phyloP scores from a whole-genome alignment of 2,888 invertebrate genomes.

The Agriopis aurantiaria region DNA sequence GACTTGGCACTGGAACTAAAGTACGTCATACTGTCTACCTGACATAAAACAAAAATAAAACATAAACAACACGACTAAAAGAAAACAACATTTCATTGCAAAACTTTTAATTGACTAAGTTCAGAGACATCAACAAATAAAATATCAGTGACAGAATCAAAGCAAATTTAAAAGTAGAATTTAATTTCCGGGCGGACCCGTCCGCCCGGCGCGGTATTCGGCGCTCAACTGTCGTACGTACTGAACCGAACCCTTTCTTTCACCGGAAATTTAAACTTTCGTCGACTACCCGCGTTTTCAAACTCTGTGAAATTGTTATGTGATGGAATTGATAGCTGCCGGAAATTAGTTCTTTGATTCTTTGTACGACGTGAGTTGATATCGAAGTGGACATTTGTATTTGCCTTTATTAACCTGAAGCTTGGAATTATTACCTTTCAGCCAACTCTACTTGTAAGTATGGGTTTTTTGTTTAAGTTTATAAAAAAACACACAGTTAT shows the following conservation, averaged over 20 bases:
- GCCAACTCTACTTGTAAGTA: not conserved
- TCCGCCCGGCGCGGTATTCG: constrained; percentile 48
- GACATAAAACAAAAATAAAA: not conserved
- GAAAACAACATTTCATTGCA: not conserved
- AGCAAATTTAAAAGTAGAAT: constrained; percentile 41
- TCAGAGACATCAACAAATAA: not conserved
- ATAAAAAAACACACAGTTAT: too few relatives aligned
- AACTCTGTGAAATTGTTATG: constrained; percentile 40
- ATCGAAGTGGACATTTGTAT: not conserved
- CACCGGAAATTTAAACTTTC: constrained; percentile 66
- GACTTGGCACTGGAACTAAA: constrained; percentile 10
- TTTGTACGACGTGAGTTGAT: constrained; percentile 1
- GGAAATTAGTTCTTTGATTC: constrained; percentile 31
- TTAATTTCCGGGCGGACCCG: constrained; percentile 59
- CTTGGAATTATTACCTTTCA: not conserved
- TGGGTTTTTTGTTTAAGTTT: too few relatives aligned
- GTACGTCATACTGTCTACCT: constrained; percentile 4
- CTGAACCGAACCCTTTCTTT: constrained; percentile 18
- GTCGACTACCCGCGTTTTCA: constrained; percentile 54
- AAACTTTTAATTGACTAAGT: too few relatives aligned
- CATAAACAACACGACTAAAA: not conserved
- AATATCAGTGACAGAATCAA: constrained; percentile 22
- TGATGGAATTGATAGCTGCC: constrained; percentile 33
- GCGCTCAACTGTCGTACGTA: constrained; percentile 44
- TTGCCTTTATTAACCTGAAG: not conserved